A percentile compares a stretch with the other conserved stretches of the same genome.
These are phyloP conservation scores for Coluber constrictor DNA, from an alignment of 2,797 vertebrate species.

Conservation along the genomic window DNA sequence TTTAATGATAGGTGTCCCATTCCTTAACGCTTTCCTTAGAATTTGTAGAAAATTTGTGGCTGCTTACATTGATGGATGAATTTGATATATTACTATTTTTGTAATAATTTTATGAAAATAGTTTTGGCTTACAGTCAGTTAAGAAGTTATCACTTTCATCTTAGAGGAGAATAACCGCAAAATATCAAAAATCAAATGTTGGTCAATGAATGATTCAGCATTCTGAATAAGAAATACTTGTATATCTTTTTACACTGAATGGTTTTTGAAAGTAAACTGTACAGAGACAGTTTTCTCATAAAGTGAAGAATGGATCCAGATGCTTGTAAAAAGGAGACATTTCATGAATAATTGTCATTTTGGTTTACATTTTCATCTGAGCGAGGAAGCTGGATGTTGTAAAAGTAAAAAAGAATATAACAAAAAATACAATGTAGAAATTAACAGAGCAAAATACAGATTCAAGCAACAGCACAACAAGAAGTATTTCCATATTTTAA, in stretches of 20 bases:
- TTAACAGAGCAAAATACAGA: background rate
- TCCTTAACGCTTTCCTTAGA: background rate
- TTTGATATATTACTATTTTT: background rate
- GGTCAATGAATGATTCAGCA: slow-evolving; percentile 28
- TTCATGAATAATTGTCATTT: slow-evolving; percentile 2
- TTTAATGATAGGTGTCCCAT: background rate
- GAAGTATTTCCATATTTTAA: background rate
- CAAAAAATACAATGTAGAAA: background rate
- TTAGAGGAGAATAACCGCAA: slow-evolving; percentile 24
- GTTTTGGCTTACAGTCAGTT: slow-evolving; percentile 9
- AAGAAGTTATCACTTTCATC: slow-evolving; percentile 19
- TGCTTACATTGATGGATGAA: background rate
- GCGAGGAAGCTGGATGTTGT: background rate
- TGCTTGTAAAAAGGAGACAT: slow-evolving; percentile 39
- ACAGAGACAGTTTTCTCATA: slow-evolving; percentile 18
- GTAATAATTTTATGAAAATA: background rate
- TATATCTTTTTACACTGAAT: background rate
- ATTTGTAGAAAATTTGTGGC: background rate
- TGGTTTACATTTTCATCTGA: background rate
- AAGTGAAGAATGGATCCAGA: slow-evolving; percentile 39
- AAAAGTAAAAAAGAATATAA: background rate
- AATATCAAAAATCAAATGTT: slow-evolving; percentile 35
- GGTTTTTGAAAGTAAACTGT: slow-evolving; percentile 27
- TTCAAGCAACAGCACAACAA: background rate
- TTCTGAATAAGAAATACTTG: slow-evolving; percentile 27